Percentiles rank a stretch among this genome's conserved stretches.
phyloP scores from a whole-genome alignment of 1,140 invertebrate species.

The Bombus breviceps region DNA sequence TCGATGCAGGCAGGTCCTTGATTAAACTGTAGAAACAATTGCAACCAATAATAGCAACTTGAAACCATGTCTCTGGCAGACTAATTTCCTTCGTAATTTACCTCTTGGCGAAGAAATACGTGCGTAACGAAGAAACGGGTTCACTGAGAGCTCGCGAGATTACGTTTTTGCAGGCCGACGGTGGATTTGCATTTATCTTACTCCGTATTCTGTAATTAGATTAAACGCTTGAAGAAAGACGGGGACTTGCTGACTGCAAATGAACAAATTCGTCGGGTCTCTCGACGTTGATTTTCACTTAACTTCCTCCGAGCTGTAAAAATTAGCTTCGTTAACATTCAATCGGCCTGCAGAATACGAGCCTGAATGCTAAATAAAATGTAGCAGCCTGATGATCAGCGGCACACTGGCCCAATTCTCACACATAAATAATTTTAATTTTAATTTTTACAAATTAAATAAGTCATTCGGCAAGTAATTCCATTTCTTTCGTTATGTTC shows the following conservation, averaged over 20 bases:
- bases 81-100: constrained; percentile 21
- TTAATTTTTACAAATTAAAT: not conserved
- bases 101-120: not conserved
- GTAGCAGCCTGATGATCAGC: too few species aligned
- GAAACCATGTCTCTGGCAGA: not conserved
- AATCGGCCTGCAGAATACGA: not conserved
- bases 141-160: not conserved
- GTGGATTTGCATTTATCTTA: constrained; percentile 2
- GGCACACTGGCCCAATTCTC: too few species aligned
- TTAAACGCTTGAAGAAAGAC: not conserved
- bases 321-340: not conserved
- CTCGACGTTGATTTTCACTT: not conserved
- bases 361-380: not conserved
- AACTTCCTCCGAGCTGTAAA: not conserved
- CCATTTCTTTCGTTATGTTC: not conserved
- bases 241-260: not conserved
- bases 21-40: not conserved
- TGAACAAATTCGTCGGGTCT: not conserved
- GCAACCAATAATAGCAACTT: not conserved
- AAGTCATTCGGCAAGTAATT: too few species aligned
- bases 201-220: not conserved
- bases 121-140: not conserved
- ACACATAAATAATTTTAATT: too few species aligned
- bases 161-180: not conserved
- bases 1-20: not conserved